Evolutionary conservation across 1,140 invertebrate species (phyloP).

Genomic region (Calosoma granatense): DNA sequence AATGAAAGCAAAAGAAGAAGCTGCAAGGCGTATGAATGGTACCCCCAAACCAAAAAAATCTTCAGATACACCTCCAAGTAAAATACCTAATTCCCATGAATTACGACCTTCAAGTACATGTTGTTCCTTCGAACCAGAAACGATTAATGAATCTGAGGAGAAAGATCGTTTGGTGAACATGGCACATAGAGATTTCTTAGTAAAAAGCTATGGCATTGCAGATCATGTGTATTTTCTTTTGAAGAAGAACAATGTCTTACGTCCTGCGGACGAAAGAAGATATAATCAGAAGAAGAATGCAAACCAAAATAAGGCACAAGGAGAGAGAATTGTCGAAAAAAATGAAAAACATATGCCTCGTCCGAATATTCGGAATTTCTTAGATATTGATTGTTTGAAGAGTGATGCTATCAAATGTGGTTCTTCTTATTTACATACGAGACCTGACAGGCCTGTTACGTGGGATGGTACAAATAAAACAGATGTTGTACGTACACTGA

Average conservation of each 20-base stretch:
- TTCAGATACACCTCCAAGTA: slow-evolving; percentile 1
- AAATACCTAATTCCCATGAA: background rate
- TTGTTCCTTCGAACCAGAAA: slow-evolving; percentile 49
- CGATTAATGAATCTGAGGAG: slow-evolving; percentile 53
- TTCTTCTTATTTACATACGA: background rate
- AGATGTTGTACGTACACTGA: background rate
- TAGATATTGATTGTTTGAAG: background rate
- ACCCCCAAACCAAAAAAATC: slow-evolving; percentile 12
- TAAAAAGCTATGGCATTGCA: slow-evolving; percentile 50
- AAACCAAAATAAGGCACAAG: background rate
- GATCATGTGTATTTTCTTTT: slow-evolving; percentile 47
- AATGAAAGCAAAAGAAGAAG: slow-evolving; percentile 35
- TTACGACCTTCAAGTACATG: slow-evolving; percentile 13
- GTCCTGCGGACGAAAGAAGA: slow-evolving; percentile 37
- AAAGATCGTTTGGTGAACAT: slow-evolving; percentile 44
- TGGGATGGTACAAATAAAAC: background rate
- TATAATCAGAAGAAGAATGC: slow-evolving; percentile 21
- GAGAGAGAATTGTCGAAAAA: background rate
- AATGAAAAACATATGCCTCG: too few species aligned
- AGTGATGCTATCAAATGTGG: background rate
- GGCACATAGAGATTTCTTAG: slow-evolving; percentile 48
- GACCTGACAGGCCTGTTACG: background rate
- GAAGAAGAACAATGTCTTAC: slow-evolving; percentile 38
- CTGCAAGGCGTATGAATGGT: slow-evolving; percentile 23
- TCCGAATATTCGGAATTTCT: background rate